Percentiles rank a stretch among this genome's conserved stretches.
Evolutionary conservation across 2,797 vertebrate species (phyloP).

Genomic region (Antrozous pallidus): DNA sequence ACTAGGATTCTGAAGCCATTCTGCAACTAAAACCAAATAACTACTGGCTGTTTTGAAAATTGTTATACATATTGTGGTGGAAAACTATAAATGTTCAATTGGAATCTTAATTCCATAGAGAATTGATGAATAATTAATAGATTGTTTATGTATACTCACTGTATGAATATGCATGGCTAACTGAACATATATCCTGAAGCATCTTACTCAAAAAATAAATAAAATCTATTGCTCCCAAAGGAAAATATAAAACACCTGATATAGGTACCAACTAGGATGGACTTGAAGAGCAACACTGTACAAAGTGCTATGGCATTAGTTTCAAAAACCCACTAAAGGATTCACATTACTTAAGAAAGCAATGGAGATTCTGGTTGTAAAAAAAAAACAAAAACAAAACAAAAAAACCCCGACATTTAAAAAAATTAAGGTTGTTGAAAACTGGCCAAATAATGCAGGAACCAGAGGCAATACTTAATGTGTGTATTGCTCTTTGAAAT

Average conservation of each 20-base stretch:
- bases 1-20: background rate
- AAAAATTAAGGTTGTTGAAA: conserved; percentile 42
- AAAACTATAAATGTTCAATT: background rate
- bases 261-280: background rate
- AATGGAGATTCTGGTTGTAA: background rate
- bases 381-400: background rate
- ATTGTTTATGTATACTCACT: background rate
- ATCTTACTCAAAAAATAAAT: background rate
- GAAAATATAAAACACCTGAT: conserved; percentile 11
- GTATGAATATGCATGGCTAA: background rate
- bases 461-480: background rate
- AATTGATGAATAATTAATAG: conserved; percentile 12
- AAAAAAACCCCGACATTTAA: conserved; percentile 26
- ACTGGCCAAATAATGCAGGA: background rate
- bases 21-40: background rate
- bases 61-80: conserved; percentile 20
- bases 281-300: background rate
- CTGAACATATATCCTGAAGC: background rate
- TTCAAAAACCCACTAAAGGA: background rate
- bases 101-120: background rate
- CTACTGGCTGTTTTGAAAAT: background rate
- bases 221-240: background rate
- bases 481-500: conserved; percentile 23
- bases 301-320: background rate
- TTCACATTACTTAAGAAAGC: background rate